These are phyloP conservation scores for Hypotaenidia philippensis DNA, from an alignment of 2,797 vertebrate genomes.

Conservation along the genomic window DNA sequence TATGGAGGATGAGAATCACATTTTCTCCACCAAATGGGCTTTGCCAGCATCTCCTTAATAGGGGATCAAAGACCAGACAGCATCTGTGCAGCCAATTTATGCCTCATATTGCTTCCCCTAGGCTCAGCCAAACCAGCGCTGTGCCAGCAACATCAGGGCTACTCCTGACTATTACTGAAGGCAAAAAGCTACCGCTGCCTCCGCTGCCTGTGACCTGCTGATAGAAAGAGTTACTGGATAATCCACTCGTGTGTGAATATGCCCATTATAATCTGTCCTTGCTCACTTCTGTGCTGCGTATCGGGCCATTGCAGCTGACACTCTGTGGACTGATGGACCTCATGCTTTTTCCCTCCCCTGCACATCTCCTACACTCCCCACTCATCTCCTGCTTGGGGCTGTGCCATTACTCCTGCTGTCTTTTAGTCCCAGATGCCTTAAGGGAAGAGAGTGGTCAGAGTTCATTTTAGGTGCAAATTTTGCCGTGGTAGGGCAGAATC, in stretches of 20 bases:
- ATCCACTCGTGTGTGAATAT: background rate
- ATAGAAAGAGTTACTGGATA: background rate
- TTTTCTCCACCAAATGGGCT: background rate
- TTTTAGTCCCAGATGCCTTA: background rate
- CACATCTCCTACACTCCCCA: fast-evolving
- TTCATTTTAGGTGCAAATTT: background rate
- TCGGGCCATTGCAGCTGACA: background rate
- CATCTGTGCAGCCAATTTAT: background rate
- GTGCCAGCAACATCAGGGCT: background rate
- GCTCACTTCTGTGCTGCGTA: background rate
- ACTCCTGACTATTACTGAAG: background rate
- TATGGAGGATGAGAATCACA: background rate
- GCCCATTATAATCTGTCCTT: background rate
- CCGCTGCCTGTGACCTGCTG: background rate
- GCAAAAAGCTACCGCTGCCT: background rate
- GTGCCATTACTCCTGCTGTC: background rate
- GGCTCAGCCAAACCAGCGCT: background rate
- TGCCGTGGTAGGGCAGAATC: background rate
- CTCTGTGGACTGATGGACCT: background rate
- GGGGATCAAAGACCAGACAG: background rate
- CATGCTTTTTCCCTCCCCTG: background rate
- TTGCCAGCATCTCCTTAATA: background rate
- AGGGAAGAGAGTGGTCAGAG: background rate
- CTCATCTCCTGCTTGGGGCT: fast-evolving
- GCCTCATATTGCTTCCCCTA: background rate